phyloP scores from a whole-genome alignment of 2,797 vertebrate species.

The Staurois parvus region DNA sequence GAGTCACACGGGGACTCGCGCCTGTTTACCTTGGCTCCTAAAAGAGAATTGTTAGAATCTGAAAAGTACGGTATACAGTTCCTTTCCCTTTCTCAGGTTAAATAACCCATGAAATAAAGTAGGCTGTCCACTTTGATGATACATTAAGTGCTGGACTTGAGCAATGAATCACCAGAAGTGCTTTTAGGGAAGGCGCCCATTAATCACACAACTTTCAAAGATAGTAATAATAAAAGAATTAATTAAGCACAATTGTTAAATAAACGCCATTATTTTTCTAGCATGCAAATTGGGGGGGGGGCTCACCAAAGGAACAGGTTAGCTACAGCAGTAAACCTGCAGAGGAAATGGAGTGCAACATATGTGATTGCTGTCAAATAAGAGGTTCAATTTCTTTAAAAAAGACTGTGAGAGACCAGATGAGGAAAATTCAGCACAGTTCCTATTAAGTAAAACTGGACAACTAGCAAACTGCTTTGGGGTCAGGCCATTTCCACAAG shows the following conservation, averaged over 20 bases:
- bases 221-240: conserved; percentile 80
- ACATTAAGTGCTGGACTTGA: conserved; percentile 78
- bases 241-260: conserved; percentile 78
- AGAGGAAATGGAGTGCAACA: conserved; percentile 9
- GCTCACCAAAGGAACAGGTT: conserved; percentile 27
- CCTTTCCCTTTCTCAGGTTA: conserved; percentile 81
- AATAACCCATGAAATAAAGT: conserved; percentile 85
- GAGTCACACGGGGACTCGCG: conserved; percentile 76
- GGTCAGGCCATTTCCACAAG: background rate
- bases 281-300: conserved; percentile 5
- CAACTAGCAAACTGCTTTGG: background rate
- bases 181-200: conserved; percentile 75
- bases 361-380: background rate
- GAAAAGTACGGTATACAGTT: conserved; percentile 81
- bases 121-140: conserved; percentile 83
- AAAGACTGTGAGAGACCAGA: background rate
- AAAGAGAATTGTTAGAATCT: conserved; percentile 81
- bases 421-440: background rate
- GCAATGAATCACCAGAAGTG: conserved; percentile 77
- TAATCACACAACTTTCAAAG: conserved; percentile 79
- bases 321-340: background rate
- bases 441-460: background rate
- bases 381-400: background rate
- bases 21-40: conserved; percentile 86
- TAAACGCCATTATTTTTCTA: conserved; percentile 66